Percentiles rank a stretch among this genome's conserved stretches.
Evolutionary conservation across 2,113 vertebrate species (phyloP).

Genomic region (Otocyon megalotis): DNA sequence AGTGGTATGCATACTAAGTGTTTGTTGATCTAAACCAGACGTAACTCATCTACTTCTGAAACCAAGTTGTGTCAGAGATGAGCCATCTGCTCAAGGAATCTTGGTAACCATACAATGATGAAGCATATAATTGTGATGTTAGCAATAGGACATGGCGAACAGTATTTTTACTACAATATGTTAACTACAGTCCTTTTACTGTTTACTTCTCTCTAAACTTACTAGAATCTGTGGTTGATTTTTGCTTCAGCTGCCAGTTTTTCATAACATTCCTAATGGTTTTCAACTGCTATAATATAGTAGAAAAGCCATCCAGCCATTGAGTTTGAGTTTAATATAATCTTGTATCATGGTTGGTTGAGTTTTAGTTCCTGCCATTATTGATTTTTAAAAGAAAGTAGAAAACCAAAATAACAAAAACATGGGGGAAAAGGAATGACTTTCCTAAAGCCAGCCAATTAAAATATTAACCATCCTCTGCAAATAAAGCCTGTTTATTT

Average conservation of each 20-base stretch:
- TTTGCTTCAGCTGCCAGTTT: slow-evolving; percentile 16
- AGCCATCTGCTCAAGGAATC: slow-evolving; percentile 67
- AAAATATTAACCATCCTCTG: neutral
- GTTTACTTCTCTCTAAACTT: slow-evolving; percentile 43
- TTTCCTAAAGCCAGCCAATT: neutral
- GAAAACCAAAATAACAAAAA: neutral
- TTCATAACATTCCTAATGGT: slow-evolving; percentile 63
- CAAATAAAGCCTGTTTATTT: slow-evolving; percentile 25
- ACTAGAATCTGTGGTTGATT: slow-evolving; percentile 54
- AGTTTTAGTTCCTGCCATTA: slow-evolving; percentile 44
- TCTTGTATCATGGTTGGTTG: neutral
- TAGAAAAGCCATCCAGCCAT: slow-evolving; percentile 40
- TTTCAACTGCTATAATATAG: slow-evolving; percentile 36
- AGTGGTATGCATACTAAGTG: neutral
- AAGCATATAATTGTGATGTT: neutral
- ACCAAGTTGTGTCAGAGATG: slow-evolving; percentile 64
- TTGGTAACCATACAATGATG: neutral
- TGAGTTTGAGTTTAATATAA: slow-evolving; percentile 27
- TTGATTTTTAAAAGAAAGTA: neutral
- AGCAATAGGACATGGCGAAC: neutral
- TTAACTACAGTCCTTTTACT: slow-evolving; percentile 44
- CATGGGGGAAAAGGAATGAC: neutral
- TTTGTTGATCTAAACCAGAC: slow-evolving; percentile 62
- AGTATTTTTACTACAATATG: neutral
- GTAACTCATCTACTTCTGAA: slow-evolving; percentile 54